A percentile compares a stretch with the other conserved stretches of the same genome.
Evolutionary conservation across 2,113 vertebrate species (phyloP).

Genomic region (Erpornis zantholeuca): DNA sequence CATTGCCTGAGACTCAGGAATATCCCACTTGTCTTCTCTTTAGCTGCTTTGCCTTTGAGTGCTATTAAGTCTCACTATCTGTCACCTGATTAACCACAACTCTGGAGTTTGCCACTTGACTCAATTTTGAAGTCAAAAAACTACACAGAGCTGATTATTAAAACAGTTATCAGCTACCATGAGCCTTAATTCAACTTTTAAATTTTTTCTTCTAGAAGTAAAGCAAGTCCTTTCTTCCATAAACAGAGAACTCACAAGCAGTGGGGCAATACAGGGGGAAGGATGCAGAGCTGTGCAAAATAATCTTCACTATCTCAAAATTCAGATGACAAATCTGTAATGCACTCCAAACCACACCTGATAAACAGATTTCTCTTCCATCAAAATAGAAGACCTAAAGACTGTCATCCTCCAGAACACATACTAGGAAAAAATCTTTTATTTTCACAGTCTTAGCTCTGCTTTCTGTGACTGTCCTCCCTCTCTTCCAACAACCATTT

Average conservation of each 20-base stretch:
- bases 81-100: background rate
- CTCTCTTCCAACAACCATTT: background rate
- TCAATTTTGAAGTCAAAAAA: background rate
- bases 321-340: background rate
- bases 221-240: background rate
- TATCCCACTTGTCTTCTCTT: background rate
- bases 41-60: background rate
- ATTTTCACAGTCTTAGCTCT: background rate
- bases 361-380: background rate
- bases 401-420: background rate
- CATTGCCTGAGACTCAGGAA: background rate
- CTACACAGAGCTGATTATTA: background rate
- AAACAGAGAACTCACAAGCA: background rate
- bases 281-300: background rate
- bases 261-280: background rate
- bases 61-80: background rate
- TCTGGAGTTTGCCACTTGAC: background rate
- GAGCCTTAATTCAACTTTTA: background rate
- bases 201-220: background rate
- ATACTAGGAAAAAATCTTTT: background rate
- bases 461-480: background rate
- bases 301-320: background rate
- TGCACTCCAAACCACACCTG: background rate
- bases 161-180: background rate
- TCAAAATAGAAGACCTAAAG: background rate